Conservation (phyloP, 2,113 vertebrate genomes). For the Aptenodytes forsteri region DNA sequence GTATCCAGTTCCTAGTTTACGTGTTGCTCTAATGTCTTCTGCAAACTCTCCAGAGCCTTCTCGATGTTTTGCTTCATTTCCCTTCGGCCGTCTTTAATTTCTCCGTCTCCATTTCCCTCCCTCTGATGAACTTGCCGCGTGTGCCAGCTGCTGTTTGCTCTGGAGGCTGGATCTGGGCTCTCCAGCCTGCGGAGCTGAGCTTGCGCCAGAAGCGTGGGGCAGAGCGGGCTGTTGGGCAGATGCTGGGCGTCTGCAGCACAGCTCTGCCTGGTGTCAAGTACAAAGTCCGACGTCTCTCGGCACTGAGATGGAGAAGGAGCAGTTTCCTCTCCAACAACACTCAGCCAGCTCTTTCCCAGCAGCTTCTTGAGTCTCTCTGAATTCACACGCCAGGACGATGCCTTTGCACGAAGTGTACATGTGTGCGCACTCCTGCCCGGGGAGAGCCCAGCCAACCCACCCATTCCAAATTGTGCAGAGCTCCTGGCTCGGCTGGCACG, state of each 20-base stretch:
- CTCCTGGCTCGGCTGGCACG: background rate
- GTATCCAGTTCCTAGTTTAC: background rate
- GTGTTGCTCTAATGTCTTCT: background rate
- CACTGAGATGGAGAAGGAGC: background rate
- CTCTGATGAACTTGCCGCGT: rapidly evolving
- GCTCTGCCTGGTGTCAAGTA: background rate
- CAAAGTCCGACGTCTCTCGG: rapidly evolving
- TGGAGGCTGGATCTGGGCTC: background rate
- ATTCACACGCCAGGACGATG: rapidly evolving
- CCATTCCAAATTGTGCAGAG: rapidly evolving
- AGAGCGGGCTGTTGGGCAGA: background rate
- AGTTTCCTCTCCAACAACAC: background rate
- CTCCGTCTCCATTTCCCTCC: rapidly evolving
- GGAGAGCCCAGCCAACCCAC: background rate
- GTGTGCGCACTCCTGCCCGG: rapidly evolving
- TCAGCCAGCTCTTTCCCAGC: background rate
- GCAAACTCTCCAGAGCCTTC: background rate
- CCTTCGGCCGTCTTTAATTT: background rate
- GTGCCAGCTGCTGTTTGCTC: background rate
- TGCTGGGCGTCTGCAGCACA: rapidly evolving
- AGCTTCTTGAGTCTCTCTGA: background rate
- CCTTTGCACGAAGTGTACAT: rapidly evolving
- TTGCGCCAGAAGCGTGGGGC: rapidly evolving
- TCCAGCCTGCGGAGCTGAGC: background rate
- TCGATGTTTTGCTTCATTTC: background rate